These are phyloP conservation scores for Anarrhichthys ocellatus DNA, from an alignment of 2,113 vertebrate species.

Conservation along the genomic window DNA sequence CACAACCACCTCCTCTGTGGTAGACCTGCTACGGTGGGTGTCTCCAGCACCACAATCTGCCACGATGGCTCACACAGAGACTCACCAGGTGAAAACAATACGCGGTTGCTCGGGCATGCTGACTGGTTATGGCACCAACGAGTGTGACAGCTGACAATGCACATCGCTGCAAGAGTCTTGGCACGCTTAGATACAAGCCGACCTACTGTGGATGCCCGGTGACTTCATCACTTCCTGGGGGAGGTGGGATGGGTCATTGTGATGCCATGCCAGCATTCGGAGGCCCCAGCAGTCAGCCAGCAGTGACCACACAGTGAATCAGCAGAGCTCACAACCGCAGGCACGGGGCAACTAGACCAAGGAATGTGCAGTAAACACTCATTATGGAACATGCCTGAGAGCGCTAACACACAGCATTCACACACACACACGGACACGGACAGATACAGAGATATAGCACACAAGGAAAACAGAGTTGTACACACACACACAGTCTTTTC, in stretches of 20 bases:
- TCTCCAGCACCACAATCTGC: too few relatives aligned
- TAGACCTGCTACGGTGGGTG: too few relatives aligned
- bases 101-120: neutral
- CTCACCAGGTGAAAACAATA: too few relatives aligned
- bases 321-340: constrained; percentile 29
- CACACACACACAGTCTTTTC: constrained; percentile 15
- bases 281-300: constrained; percentile 36
- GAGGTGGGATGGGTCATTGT: constrained; percentile 8
- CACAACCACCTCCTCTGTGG: too few relatives aligned
- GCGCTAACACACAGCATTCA: neutral
- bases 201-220: neutral
- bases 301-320: constrained; percentile 58
- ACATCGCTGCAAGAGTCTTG: neutral
- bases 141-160: neutral
- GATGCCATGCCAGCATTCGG: constrained; percentile 23
- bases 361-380: constrained; percentile 35
- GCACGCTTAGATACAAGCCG: neutral
- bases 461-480: neutral
- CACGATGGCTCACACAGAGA: too few relatives aligned
- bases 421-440: neutral
- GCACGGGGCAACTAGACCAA: constrained; percentile 7
- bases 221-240: neutral
- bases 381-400: constrained; percentile 12
- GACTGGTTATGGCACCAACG: too few relatives aligned
- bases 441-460: neutral